Evolutionary conservation across 1,140 invertebrate genomes (phyloP).

Genomic region (Bombus difficillimus): DNA sequence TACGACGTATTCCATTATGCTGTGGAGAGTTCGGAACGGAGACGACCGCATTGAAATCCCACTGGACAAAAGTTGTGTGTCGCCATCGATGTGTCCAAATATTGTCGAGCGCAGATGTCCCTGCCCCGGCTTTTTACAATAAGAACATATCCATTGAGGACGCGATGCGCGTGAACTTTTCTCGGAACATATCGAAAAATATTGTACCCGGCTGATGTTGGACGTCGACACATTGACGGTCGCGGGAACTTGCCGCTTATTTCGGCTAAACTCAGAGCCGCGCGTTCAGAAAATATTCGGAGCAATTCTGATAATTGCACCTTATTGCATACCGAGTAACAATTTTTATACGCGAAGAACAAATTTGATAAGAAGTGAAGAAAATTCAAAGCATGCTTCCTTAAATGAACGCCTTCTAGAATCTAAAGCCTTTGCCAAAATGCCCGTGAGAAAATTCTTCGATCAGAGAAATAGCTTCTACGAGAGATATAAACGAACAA

Average conservation of each 20-base stretch:
- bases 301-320: neutral
- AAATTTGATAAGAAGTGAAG: too few species aligned
- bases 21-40: conserved; percentile 64
- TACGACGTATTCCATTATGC: conserved; percentile 77
- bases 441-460: conserved; percentile 11
- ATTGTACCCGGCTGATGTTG: conserved; percentile 25
- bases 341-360: neutral
- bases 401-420: too few species aligned
- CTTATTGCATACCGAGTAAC: neutral
- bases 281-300: neutral
- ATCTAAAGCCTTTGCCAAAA: neutral
- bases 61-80: conserved; percentile 79
- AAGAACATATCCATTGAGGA: conserved; percentile 49
- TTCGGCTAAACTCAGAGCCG: neutral
- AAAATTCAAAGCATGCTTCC: neutral
- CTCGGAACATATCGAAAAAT: conserved; percentile 52
- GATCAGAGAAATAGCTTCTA: neutral
- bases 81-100: conserved; percentile 77
- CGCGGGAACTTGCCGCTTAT: neutral
- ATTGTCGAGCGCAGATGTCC: conserved; percentile 81
- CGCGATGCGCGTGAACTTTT: conserved; percentile 61
- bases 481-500: neutral
- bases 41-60: conserved; percentile 76
- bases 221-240: neutral
- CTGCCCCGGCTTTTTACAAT: conserved; percentile 58